These are phyloP conservation scores for Sylvicola cinctus DNA, from an alignment of 2,888 invertebrate genomes.

Conservation along the genomic window DNA sequence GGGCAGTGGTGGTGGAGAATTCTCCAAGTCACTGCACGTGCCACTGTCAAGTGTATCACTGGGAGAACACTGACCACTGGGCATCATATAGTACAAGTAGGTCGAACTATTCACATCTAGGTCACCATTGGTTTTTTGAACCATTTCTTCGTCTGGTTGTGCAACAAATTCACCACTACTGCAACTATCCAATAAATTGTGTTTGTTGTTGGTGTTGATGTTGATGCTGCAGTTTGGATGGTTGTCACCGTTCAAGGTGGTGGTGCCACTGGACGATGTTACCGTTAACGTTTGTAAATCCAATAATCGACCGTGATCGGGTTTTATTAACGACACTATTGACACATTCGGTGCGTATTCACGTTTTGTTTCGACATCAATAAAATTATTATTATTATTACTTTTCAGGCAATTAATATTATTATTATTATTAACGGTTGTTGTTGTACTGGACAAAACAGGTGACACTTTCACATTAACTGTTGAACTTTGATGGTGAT, in stretches of 20 bases:
- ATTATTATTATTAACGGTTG: no score
- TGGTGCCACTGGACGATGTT: no score
- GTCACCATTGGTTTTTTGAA: slow-evolving; percentile 13
- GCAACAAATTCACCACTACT: no score
- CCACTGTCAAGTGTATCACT: slow-evolving; percentile 66
- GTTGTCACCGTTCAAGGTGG: no score
- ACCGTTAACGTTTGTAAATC: no score
- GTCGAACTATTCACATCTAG: slow-evolving; percentile 16
- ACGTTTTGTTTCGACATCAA: no score
- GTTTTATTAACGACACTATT: neutral
- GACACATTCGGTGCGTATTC: neutral
- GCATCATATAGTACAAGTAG: slow-evolving; percentile 32
- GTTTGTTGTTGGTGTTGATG: neutral
- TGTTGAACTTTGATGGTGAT: slow-evolving; percentile 1
- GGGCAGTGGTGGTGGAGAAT: slow-evolving; percentile 37
- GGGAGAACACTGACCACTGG: slow-evolving; percentile 65
- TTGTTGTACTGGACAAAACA: no score
- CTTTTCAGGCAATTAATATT: no score
- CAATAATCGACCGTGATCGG: slow-evolving; percentile 2
- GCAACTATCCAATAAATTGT: neutral
- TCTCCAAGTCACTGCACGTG: slow-evolving; percentile 63
- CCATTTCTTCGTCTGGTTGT: slow-evolving; percentile 8
- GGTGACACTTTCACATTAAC: neutral
- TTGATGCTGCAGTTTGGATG: no score
- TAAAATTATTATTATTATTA: no score